Evolutionary conservation across 2,888 invertebrate genomes (phyloP).

Genomic region (Punctoribates punctum): DNA sequence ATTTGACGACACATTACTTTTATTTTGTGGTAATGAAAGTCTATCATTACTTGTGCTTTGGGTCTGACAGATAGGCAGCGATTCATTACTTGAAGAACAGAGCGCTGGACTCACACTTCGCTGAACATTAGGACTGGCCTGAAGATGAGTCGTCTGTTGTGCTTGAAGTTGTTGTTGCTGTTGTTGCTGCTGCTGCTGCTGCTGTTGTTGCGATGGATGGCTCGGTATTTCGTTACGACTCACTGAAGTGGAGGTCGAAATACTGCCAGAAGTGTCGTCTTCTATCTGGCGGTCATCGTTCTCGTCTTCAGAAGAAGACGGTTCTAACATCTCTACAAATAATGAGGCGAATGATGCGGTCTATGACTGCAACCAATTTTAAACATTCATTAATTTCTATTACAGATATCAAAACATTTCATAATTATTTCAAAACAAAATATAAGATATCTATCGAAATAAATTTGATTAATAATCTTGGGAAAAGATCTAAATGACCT

Average conservation of each 20-base stretch:
- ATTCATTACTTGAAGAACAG: conserved; percentile 21
- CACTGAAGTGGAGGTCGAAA: conserved; percentile 43
- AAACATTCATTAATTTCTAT: not conserved
- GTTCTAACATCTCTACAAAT: conserved; percentile 54
- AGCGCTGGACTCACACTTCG: conserved; percentile 25
- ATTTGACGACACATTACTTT: not conserved
- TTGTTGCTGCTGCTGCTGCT: conserved; percentile 26
- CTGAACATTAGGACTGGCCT: conserved; percentile 21
- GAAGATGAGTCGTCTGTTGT: conserved; percentile 50
- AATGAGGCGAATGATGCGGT: not conserved
- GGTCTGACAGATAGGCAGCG: not conserved
- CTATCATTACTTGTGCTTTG: conserved; percentile 26
- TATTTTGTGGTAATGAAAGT: conserved; percentile 26
- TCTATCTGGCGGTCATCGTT: conserved; percentile 55
- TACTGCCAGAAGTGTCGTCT: conserved; percentile 51
- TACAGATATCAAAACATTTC: too few relatives aligned
- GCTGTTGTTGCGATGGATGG: conserved; percentile 38
- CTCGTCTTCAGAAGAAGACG: conserved; percentile 58
- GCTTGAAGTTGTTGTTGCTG: conserved; percentile 35
- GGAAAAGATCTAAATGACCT: too few relatives aligned
- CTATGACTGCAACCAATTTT: not conserved
- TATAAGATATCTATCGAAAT: too few relatives aligned
- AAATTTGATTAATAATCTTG: too few relatives aligned
- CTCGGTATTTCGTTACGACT: conserved; percentile 46
- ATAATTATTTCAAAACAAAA: not conserved